These are phyloP conservation scores for Panthera uncia DNA, from an alignment of 2,113 vertebrate species.

Conservation along the genomic window DNA sequence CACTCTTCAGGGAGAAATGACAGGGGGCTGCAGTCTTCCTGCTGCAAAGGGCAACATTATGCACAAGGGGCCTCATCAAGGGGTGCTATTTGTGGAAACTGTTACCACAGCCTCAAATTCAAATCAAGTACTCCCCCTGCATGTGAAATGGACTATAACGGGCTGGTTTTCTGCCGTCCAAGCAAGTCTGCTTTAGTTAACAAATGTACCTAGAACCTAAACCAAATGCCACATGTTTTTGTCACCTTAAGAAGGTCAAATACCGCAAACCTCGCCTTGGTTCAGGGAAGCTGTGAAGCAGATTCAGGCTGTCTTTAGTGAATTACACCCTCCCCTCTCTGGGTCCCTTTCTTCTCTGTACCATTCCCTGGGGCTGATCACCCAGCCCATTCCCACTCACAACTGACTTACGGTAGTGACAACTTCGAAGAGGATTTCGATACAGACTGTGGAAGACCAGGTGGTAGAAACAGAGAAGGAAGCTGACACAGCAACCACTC, in stretches of 20 bases:
- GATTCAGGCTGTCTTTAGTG: neutral
- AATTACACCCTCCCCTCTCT: neutral
- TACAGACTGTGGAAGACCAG: neutral
- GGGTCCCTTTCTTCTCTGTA: neutral
- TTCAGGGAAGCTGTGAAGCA: neutral
- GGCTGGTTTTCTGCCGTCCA: neutral
- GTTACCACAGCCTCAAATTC: neutral
- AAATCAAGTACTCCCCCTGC: constrained; percentile 9
- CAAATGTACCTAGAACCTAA: neutral
- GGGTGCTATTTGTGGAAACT: neutral
- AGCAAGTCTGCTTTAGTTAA: neutral
- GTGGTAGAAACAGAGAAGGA: neutral
- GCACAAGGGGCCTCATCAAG: neutral
- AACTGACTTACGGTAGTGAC: neutral
- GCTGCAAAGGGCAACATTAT: neutral
- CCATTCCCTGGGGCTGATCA: neutral
- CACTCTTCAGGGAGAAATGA: neutral
- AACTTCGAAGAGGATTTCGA: neutral
- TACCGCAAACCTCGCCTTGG: neutral
- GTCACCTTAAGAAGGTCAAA: neutral
- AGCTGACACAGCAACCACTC: neutral
- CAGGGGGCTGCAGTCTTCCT: neutral
- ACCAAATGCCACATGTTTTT: neutral
- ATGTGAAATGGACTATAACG: neutral
- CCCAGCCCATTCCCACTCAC: neutral